Conservation (phyloP, 2,888 invertebrate species). For the Erebia palarica region DNA sequence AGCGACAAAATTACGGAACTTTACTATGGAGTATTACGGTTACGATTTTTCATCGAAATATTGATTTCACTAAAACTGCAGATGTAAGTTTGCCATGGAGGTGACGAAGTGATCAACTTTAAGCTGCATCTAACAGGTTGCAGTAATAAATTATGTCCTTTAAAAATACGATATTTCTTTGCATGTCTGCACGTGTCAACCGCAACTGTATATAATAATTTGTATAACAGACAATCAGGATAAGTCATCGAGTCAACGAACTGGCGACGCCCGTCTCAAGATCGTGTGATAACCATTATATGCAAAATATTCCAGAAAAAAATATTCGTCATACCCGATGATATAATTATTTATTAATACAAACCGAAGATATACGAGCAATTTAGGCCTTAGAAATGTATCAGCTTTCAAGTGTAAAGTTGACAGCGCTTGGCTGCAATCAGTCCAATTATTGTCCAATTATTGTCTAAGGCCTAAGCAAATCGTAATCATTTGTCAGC, state of each 20-base stretch:
- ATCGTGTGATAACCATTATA: slow-evolving; percentile 36
- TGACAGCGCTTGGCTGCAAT: not conserved
- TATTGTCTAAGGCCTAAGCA: too few species aligned
- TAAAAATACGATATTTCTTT: not conserved
- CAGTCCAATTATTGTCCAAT: too few species aligned
- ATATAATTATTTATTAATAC: slow-evolving; percentile 4
- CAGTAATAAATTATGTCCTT: too few species aligned
- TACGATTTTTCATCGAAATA: too few species aligned
- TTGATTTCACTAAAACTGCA: too few species aligned
- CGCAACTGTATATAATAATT: not conserved
- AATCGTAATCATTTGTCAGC: too few species aligned
- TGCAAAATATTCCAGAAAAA: slow-evolving; percentile 39
- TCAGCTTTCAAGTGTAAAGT: not conserved
- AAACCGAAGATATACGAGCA: not conserved
- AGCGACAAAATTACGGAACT: too few species aligned
- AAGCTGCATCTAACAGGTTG: too few species aligned
- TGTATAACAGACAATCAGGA: slow-evolving; percentile 5
- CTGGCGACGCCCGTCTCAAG: slow-evolving; percentile 26
- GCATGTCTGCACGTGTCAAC: not conserved
- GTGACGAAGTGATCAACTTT: too few species aligned
- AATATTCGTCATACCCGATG: slow-evolving; percentile 21
- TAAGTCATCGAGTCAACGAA: slow-evolving; percentile 34
- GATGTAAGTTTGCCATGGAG: too few species aligned
- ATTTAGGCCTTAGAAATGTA: not conserved
- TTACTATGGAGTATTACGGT: too few species aligned